phyloP scores from a whole-genome alignment of 30 jellyfish, hydroid and myxozoan species.

The Mastigias papua region DNA sequence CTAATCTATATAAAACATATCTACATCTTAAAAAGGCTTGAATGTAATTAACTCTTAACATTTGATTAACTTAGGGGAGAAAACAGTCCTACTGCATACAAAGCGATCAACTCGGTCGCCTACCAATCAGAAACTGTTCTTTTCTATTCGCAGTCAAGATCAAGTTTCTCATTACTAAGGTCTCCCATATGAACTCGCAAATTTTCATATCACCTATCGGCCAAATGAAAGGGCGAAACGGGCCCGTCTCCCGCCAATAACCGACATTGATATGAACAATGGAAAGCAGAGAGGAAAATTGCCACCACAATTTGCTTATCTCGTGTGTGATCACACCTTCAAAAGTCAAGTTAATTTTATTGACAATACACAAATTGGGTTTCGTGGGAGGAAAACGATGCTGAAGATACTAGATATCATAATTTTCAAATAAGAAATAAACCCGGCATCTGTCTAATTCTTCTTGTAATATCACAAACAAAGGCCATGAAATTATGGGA shows the following conservation, averaged over 20 bases:
- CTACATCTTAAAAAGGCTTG: slow-evolving; percentile 26
- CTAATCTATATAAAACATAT: slow-evolving; percentile 44
- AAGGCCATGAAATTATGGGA: not conserved
- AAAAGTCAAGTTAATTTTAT: too few species aligned
- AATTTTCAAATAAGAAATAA: not conserved
- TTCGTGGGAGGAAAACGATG: not conserved
- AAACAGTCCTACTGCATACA: not conserved
- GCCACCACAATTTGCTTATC: too few species aligned
- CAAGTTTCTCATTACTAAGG: too few species aligned
- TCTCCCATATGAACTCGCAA: too few species aligned
- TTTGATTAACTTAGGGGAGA: not conserved
- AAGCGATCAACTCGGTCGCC: not conserved
- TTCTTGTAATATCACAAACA: not conserved
- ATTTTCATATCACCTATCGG: too few species aligned
- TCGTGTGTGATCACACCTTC: too few species aligned
- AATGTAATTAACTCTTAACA: not conserved
- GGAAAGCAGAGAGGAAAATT: too few species aligned
- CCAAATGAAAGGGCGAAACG: too few species aligned
- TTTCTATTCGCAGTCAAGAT: not conserved
- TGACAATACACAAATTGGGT: too few species aligned
- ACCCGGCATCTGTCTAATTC: not conserved
- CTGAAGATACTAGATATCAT: not conserved
- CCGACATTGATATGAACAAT: too few species aligned
- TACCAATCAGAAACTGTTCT: not conserved
- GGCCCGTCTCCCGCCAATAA: too few species aligned